These are phyloP conservation scores for Mechanitis mazaeus DNA, from an alignment of 2,888 invertebrate species.

Conservation along the genomic window DNA sequence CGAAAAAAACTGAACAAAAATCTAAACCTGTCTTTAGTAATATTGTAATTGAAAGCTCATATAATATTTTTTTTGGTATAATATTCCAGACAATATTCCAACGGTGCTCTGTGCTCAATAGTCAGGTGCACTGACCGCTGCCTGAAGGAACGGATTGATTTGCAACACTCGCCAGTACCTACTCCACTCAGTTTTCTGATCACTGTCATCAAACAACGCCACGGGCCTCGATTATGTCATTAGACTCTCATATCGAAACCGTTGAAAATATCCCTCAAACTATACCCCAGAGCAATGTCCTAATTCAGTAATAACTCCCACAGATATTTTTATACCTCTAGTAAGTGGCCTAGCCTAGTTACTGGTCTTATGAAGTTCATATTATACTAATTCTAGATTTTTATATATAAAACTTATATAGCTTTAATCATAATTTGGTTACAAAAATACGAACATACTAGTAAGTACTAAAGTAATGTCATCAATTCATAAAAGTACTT, in stretches of 20 bases:
- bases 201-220: slow-evolving; percentile 54
- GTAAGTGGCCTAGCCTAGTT: not conserved
- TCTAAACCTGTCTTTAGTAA: too few species aligned
- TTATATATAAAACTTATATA: too few species aligned
- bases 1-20: too few species aligned
- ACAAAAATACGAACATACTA: too few species aligned
- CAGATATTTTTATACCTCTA: slow-evolving; percentile 3
- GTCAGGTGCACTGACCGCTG: slow-evolving; percentile 27
- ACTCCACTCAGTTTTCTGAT: slow-evolving; percentile 48
- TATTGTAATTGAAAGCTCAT: too few species aligned
- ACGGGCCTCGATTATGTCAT: slow-evolving; percentile 65
- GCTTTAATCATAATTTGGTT: too few species aligned
- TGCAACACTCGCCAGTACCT: slow-evolving; percentile 40
- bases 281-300: slow-evolving; percentile 50
- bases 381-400: too few species aligned
- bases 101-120: slow-evolving; percentile 29
- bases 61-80: too few species aligned
- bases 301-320: slow-evolving; percentile 20
- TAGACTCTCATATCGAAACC: slow-evolving; percentile 45
- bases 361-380: not conserved
- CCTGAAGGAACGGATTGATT: slow-evolving; percentile 47
- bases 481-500: not conserved
- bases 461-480: too few species aligned
- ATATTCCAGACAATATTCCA: slow-evolving; percentile 12
- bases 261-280: slow-evolving; percentile 51